These are phyloP conservation scores for Galendromus occidentalis DNA, from an alignment of 1,140 invertebrate genomes.

Conservation along the genomic window DNA sequence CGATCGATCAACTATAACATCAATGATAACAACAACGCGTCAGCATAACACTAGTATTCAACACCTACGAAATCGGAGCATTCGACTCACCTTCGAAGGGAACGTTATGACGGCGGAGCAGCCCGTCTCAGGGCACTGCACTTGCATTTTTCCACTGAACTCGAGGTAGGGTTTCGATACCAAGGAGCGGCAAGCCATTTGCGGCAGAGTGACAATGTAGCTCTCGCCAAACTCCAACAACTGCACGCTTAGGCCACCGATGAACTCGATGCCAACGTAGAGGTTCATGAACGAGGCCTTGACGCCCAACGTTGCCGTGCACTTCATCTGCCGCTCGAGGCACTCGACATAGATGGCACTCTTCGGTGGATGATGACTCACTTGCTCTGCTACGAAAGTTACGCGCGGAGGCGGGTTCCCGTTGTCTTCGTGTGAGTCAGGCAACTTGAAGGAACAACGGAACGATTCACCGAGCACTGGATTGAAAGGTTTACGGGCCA, in stretches of 20 bases:
- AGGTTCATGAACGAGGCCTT: slow-evolving; percentile 33
- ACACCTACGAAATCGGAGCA: not conserved
- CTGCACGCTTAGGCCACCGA: slow-evolving; percentile 28
- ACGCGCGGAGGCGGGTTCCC: slow-evolving; percentile 14
- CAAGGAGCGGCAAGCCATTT: slow-evolving; percentile 31
- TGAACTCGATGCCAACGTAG: slow-evolving; percentile 30
- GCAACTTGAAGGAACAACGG: slow-evolving; percentile 33
- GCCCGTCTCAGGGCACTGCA: slow-evolving; percentile 28
- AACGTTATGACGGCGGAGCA: slow-evolving; percentile 29
- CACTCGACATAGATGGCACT: slow-evolving; percentile 32
- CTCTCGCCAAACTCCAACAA: slow-evolving; percentile 28
- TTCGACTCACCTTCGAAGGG: slow-evolving; percentile 31
- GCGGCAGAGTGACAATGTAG: slow-evolving; percentile 30
- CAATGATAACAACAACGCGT: not conserved
- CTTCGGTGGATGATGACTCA: slow-evolving; percentile 32
- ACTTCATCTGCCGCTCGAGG: slow-evolving; percentile 26
- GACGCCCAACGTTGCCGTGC: slow-evolving; percentile 30
- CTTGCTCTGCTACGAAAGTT: slow-evolving; percentile 36
- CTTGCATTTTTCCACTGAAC: slow-evolving; percentile 29
- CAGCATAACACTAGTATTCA: not conserved
- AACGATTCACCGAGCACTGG: slow-evolving; percentile 38
- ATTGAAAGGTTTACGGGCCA: slow-evolving; percentile 39
- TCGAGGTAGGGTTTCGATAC: slow-evolving; percentile 32
- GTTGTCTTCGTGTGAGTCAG: slow-evolving; percentile 15
- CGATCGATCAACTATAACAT: not conserved